phyloP scores from a whole-genome alignment of 2,888 invertebrate species.

The Plebejus melissa region DNA sequence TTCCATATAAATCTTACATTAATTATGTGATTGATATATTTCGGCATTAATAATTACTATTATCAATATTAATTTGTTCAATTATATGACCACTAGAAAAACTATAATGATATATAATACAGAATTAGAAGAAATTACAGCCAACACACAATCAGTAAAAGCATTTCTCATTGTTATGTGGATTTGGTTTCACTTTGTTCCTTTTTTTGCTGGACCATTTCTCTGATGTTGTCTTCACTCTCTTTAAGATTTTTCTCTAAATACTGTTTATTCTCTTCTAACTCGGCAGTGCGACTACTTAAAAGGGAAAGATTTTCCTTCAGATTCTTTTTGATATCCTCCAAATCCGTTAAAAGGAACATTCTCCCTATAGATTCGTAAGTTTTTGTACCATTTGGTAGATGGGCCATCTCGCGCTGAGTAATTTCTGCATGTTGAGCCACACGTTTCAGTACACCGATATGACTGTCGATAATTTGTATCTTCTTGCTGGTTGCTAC shows the following conservation, averaged over 20 bases:
- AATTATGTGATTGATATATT: neutral
- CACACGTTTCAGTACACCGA: conserved; percentile 82
- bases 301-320: conserved; percentile 77
- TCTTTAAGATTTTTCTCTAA: conserved; percentile 90
- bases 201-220: conserved; percentile 86
- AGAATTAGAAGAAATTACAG: neutral
- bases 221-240: conserved; percentile 90
- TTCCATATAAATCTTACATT: neutral
- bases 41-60: neutral
- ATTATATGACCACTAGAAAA: neutral
- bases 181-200: conserved; percentile 57
- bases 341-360: conserved; percentile 86
- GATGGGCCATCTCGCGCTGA: conserved; percentile 79
- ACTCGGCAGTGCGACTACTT: conserved; percentile 83
- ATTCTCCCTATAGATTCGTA: conserved; percentile 91
- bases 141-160: neutral
- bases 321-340: conserved; percentile 81
- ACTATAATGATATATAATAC: neutral
- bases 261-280: conserved; percentile 88
- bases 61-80: neutral
- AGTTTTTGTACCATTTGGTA: conserved; percentile 83
- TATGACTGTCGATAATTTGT: conserved; percentile 87
- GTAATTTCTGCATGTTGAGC: conserved; percentile 86
- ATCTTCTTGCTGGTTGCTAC: conserved; percentile 89
- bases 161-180: conserved; percentile 36